These are phyloP conservation scores for Hyposmocoma kahamanoa DNA, from an alignment of 1,140 invertebrate genomes.

Conservation along the genomic window DNA sequence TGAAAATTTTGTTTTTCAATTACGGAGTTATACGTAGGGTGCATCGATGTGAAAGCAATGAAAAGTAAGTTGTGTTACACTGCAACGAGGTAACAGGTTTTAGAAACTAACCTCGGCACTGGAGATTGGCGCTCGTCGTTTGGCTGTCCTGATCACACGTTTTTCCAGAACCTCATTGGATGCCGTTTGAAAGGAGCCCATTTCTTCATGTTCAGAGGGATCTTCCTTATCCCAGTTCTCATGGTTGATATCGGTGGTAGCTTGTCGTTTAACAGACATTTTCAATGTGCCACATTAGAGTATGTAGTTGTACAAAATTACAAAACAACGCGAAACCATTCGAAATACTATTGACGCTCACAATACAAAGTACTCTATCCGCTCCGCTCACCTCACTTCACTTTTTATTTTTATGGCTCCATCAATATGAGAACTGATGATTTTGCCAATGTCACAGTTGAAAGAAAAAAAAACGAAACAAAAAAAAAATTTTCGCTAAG, in stretches of 20 bases:
- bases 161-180: conserved; percentile 81
- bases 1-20: conserved; percentile 1
- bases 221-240: conserved; percentile 94
- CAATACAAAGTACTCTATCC: too few relatives aligned
- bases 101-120: conserved; percentile 37
- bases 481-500: too few relatives aligned
- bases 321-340: too few relatives aligned
- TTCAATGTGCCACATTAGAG: too few relatives aligned
- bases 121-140: conserved; percentile 72
- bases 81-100: neutral
- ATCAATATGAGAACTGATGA: too few relatives aligned
- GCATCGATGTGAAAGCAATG: neutral
- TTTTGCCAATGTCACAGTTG: too few relatives aligned
- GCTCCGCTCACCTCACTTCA: too few relatives aligned
- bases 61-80: too few relatives aligned
- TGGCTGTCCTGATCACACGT: conserved; percentile 86
- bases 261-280: conserved; percentile 86
- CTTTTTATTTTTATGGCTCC: too few relatives aligned
- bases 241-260: conserved; percentile 86
- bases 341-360: too few relatives aligned
- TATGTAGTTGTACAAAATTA: too few relatives aligned
- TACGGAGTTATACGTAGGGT: neutral
- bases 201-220: conserved; percentile 80
- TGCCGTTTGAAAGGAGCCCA: conserved; percentile 82
- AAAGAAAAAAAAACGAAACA: too few relatives aligned